Conservation (phyloP, 2,113 vertebrate species). For the Osmerus eperlanus region DNA sequence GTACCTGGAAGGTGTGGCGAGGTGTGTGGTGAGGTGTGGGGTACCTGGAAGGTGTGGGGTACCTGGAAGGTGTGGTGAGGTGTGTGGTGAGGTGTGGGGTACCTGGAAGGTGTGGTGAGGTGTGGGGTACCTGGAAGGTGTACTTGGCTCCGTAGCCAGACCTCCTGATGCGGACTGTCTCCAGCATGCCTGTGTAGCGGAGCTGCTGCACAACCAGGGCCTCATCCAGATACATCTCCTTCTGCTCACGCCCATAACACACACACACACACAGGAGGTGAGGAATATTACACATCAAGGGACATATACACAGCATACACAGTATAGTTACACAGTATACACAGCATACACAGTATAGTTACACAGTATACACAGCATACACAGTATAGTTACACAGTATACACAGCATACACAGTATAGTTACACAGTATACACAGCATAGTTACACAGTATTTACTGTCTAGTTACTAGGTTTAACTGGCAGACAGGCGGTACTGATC, state of each 20-base stretch:
- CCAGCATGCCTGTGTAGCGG: constrained; percentile 96
- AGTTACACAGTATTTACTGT: no score
- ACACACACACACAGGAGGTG: constrained; percentile 15
- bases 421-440: no score
- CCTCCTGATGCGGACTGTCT: constrained; percentile 92
- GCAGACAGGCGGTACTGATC: not conserved
- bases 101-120: no score
- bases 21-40: no score
- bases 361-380: not conserved
- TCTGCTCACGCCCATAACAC: constrained; percentile 65
- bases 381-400: not conserved
- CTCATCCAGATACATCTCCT: constrained; percentile 89
- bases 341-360: no score
- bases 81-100: no score
- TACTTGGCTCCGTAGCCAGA: constrained; percentile 98
- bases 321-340: no score
- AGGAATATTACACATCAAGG: not conserved
- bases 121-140: constrained; percentile 69
- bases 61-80: no score
- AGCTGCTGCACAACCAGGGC: constrained; percentile 91
- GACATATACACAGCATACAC: not conserved
- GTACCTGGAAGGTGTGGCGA: no score
- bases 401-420: not conserved
- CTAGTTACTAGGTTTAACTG: no score
- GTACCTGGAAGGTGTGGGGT: no score